These are phyloP conservation scores for Rhyzopertha dominica DNA, from an alignment of 1,140 invertebrate genomes.

Conservation along the genomic window DNA sequence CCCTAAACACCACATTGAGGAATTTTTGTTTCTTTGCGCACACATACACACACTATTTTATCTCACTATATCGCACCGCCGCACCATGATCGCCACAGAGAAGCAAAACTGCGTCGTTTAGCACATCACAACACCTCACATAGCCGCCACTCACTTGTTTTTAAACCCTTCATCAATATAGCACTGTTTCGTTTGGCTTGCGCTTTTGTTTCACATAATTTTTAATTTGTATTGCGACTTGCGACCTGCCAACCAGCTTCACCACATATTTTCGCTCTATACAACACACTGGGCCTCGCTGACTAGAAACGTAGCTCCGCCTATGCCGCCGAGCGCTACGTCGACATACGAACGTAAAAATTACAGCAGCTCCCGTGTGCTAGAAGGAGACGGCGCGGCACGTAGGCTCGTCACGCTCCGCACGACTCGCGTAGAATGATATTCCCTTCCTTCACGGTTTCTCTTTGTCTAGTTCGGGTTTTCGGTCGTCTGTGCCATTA, in stretches of 20 bases:
- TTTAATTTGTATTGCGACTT: conserved; percentile 28
- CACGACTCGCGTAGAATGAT: conserved; percentile 38
- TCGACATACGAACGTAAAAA: conserved; percentile 23
- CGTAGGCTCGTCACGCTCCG: conserved; percentile 22
- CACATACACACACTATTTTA: conserved; percentile 43
- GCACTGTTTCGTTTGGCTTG: conserved; percentile 13
- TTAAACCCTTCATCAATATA: conserved; percentile 18
- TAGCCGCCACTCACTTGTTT: conserved; percentile 8
- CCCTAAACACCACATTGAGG: conserved; percentile 65
- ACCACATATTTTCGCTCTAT: conserved; percentile 41
- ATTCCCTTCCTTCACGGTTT: conserved; percentile 40
- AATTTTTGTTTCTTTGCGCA: conserved; percentile 51
- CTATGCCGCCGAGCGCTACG: conserved; percentile 22
- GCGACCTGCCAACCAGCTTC: conserved; percentile 35
- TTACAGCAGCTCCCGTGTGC: conserved; percentile 3
- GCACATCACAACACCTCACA: conserved; percentile 13
- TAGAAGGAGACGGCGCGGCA: conserved; percentile 19
- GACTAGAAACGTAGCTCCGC: conserved; percentile 35
- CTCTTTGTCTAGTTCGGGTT: conserved; percentile 36
- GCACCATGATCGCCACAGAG: too few relatives aligned
- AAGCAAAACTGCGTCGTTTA: conserved; percentile 32
- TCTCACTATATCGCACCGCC: too few relatives aligned
- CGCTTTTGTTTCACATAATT: conserved; percentile 26
- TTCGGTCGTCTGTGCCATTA: conserved; percentile 30
- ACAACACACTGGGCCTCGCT: conserved; percentile 37